Percentiles rank a stretch among this genome's conserved stretches.
Evolutionary conservation across 2,797 vertebrate genomes (phyloP).

Genomic region (Astyanax mexicanus): DNA sequence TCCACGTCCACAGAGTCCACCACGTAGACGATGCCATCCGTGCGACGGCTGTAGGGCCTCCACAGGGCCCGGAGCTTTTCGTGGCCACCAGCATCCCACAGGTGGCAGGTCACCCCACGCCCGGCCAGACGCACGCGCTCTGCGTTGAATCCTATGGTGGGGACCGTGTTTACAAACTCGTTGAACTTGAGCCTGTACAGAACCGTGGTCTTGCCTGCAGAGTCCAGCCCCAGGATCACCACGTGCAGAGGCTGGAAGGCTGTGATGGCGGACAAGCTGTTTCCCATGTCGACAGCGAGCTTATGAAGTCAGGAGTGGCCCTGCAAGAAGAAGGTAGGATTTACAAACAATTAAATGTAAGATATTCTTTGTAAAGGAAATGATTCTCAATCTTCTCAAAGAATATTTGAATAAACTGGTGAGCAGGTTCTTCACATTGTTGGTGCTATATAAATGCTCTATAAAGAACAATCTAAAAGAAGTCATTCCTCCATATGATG

Average conservation of each 20-base stretch:
- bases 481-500: no score
- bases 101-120: slow-evolving; percentile 89
- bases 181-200: slow-evolving; percentile 89
- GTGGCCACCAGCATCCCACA: slow-evolving; percentile 90
- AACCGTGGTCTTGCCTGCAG: slow-evolving; percentile 88
- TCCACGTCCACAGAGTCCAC: slow-evolving; percentile 90
- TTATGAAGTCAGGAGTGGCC: background rate
- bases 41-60: slow-evolving; percentile 90
- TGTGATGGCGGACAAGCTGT: slow-evolving; percentile 87
- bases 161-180: slow-evolving; percentile 91
- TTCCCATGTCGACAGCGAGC: slow-evolving; percentile 75
- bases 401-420: no score
- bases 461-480: no score
- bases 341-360: no score
- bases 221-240: slow-evolving; percentile 89
- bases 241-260: slow-evolving; percentile 89
- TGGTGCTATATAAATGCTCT: no score
- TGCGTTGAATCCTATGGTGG: slow-evolving; percentile 90
- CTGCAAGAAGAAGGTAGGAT: slow-evolving; percentile 4
- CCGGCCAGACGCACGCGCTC: slow-evolving; percentile 86
- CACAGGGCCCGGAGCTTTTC: slow-evolving; percentile 89
- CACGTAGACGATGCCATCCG: slow-evolving; percentile 89
- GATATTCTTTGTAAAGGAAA: no score
- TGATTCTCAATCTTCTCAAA: no score
- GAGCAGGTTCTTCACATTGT: no score